Base-by-base conservation (phyloP, 30 jellyfish, hydroid and myxozoan species). In the Sanderia malayensis region DNA sequence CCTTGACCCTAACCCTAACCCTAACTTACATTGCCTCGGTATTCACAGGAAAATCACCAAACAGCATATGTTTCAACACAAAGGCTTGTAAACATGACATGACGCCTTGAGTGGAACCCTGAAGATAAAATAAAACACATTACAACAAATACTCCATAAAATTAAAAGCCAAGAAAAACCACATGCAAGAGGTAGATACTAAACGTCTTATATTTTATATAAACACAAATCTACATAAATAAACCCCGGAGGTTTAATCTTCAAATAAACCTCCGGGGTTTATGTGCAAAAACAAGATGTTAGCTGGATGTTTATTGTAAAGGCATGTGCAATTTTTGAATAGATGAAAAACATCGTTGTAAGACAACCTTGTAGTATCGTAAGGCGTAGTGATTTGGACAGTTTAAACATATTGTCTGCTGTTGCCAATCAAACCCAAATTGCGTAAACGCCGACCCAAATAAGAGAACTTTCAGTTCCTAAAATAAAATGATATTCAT, bases 61-160 rank as follows among this genome's bases (percentile, higher is more conserved):
- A 84, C 31, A 84, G 71, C 44, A 61, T 46, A 62, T 84, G 84
- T 70, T 84, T 74, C 74, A 84, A 57, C 4, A 84, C 77, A 67
- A 10, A 46, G 17, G 95, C 95, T 66, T 84, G 95, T 11, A 84
- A 33, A 44, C 80, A 58, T 6, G 86, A 21, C 86, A 84, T 74
- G 13, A 84, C 77, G 4, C 68, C 52, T 31, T 84, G 88, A 17
- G 85, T 62, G 6, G 86, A 78, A 8, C 95, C 95, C 81, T 84
- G 58, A 41, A 6, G 58, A 55, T 6, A n/a, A n/a, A n/a, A n/a
- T n/a, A n/a, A n/a, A n/a, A n/a, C n/a, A n/a, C n/a, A n/a, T n/a
- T n/a, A n/a, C n/a, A n/a, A n/a, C n/a, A n/a, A n/a, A n/a, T n/a
- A n/a, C n/a, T n/a, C n/a, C n/a, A n/a, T n/a, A n/a, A n/a, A n/a